A percentile compares a stretch with the other conserved stretches of the same genome.
phyloP scores from a whole-genome alignment of 2,888 invertebrate genomes.

The Hyposoter dolosus region DNA sequence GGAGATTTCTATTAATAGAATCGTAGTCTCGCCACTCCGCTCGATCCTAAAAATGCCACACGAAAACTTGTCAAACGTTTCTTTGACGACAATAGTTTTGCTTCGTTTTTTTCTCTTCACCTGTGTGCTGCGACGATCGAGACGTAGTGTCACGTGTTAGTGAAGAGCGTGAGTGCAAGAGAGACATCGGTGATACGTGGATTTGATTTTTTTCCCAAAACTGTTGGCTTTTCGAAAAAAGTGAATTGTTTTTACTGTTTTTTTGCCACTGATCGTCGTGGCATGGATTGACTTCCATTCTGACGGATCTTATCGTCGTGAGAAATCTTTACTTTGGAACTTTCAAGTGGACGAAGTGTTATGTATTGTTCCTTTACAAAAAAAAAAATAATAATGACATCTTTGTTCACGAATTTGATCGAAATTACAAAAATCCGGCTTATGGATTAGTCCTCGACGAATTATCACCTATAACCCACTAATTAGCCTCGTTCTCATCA shows the following conservation, averaged over 20 bases:
- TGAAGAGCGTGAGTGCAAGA: not conserved
- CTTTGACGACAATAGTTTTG: not conserved
- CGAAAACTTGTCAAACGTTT: constrained; percentile 12
- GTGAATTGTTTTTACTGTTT: not conserved
- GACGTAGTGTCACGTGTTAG: not conserved
- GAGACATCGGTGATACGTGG: not conserved
- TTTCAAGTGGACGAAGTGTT: not conserved
- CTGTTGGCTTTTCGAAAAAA: not conserved
- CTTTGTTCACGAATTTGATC: not conserved
- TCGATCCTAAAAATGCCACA: not conserved
- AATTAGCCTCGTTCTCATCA: constrained; percentile 31
- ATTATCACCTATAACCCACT: constrained; percentile 33
- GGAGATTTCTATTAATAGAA: constrained; percentile 29
- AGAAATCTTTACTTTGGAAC: not conserved
- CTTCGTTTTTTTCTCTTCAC: not conserved
- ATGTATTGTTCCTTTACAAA: not conserved
- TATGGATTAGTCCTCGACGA: not conserved
- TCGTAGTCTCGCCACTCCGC: constrained; percentile 14
- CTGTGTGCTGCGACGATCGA: not conserved
- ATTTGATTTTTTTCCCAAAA: not conserved
- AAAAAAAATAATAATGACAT: not conserved
- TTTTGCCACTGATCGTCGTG: not conserved
- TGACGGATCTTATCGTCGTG: not conserved
- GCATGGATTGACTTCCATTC: not conserved
- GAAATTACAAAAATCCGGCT: not conserved